Percentiles rank a stretch among this genome's conserved stretches.
Conservation (phyloP, 2,113 vertebrate genomes). For the Myiopsitta monachus region DNA sequence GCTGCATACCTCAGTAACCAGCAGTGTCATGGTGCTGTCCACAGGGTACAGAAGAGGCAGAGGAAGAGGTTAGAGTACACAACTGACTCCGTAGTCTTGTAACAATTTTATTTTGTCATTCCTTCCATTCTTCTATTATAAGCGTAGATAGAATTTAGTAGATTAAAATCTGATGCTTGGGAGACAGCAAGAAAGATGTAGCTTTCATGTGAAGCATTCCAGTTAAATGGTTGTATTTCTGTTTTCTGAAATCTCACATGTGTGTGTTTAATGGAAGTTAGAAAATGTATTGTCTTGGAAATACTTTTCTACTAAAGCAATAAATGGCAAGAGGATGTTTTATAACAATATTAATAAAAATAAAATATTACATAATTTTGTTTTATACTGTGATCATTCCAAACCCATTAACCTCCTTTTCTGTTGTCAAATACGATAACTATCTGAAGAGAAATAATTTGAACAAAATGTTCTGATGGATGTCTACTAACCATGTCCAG, state of each 20-base stretch:
- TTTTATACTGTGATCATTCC: conserved; percentile 16
- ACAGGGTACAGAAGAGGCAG: background rate
- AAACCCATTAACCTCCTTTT: background rate
- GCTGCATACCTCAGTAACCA: background rate
- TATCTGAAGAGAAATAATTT: background rate
- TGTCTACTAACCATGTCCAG: background rate
- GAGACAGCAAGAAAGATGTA: background rate
- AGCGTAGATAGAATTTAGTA: background rate
- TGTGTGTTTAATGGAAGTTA: background rate
- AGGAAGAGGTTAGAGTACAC: background rate
- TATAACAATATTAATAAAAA: background rate
- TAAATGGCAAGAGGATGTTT: background rate
- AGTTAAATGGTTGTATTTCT: background rate
- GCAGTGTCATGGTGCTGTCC: background rate
- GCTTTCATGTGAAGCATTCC: background rate
- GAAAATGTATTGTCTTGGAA: background rate
- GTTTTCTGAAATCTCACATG: background rate
- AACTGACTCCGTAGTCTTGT: background rate
- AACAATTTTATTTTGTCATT: background rate
- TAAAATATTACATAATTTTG: background rate
- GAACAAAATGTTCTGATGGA: conserved; percentile 38
- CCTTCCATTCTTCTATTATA: background rate
- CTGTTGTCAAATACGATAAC: background rate
- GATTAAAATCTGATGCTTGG: background rate
- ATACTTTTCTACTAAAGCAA: background rate